Base-by-base conservation (phyloP, 2,888 invertebrate genomes). In the Pandemis corylana region DNA sequence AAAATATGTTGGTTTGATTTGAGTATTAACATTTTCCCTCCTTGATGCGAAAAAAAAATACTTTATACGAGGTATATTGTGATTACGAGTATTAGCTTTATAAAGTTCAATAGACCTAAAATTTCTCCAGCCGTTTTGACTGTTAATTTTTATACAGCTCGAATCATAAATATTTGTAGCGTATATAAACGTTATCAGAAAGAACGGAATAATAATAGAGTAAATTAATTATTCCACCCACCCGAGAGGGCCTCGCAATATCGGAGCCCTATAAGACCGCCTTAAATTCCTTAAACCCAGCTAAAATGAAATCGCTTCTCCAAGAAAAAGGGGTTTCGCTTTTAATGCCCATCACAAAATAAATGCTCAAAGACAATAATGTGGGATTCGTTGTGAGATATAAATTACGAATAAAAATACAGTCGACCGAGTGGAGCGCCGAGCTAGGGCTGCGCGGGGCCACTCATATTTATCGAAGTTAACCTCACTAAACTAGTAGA, bases 301-400 rank as follows among this genome's bases (percentile, higher is more conserved):
- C 93, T 93, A 93, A 93, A 94, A 94, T 94, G 92, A 90, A 92
- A 94, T 91, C 91, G 91, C 87, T 86, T 83, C 82, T 86, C 85
- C 87, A 87, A 91, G 92, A 93, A 94, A 94, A 93, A 92, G 93
- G 94, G 93, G 92, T 93, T 92, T 93, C 89, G 72, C 80, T 93
- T 94, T 94, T 93, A 94, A 94, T 91, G 91, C 93, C 94, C 91
- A 91, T 94, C 91, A 89, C 88, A 91, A 92, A 94, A 94, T 94
- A 93, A 94, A 94, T 93, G 91, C 88, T 82, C 87, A 86, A 87
- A 90, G 93, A 94, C 94, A 94, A 94, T 94, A 94, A 94, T 90
- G 93, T 93, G 90, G 94, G 93, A 94, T 94, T 92, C 91, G 86
- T 83, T 87, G 87, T 84, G 84, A 90, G 93, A 92, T 93, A 93